phyloP scores from a whole-genome alignment of 1,140 invertebrate genomes.

The Drosophila seguyi region DNA sequence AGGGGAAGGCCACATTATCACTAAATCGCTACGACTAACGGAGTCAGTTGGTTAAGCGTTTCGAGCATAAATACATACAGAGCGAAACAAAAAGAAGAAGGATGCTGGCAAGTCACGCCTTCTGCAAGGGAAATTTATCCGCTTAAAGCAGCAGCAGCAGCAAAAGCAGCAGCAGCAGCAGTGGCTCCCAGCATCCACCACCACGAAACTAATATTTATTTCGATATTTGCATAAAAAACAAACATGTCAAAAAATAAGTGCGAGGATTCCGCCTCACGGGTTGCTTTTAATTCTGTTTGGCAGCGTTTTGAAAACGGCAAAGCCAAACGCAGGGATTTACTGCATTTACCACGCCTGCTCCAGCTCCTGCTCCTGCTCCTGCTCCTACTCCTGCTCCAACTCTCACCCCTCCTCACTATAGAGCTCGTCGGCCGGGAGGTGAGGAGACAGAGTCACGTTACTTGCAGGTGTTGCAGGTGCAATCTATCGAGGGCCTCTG shows the following conservation, averaged over 20 bases:
- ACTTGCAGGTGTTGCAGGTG: constrained; percentile 82
- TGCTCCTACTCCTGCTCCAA: neutral
- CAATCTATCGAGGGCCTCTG: constrained; percentile 68
- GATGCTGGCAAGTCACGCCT: constrained; percentile 28
- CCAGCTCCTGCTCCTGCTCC: constrained; percentile 2
- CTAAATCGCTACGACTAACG: constrained; percentile 78
- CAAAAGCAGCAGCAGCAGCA: neutral
- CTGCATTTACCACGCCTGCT: constrained; percentile 53
- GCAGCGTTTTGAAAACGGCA: constrained; percentile 59
- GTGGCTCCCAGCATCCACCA: neutral
- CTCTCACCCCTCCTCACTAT: constrained; percentile 14
- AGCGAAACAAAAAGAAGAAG: constrained; percentile 17
- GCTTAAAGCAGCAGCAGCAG: neutral
- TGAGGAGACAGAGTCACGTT: constrained; percentile 77
- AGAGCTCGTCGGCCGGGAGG: constrained; percentile 27
- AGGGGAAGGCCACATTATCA: constrained; percentile 67
- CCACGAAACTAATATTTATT: constrained; percentile 73
- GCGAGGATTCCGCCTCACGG: constrained; percentile 19
- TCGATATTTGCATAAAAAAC: constrained; percentile 80
- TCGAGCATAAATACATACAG: constrained; percentile 66
- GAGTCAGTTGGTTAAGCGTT: constrained; percentile 82
- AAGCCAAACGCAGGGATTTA: constrained; percentile 68
- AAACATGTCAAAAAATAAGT: constrained; percentile 75
- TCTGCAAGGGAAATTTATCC: constrained; percentile 58
- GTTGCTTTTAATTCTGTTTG: constrained; percentile 23